Conservation (phyloP, 1,140 invertebrate genomes). For the Apis florea region DNA sequence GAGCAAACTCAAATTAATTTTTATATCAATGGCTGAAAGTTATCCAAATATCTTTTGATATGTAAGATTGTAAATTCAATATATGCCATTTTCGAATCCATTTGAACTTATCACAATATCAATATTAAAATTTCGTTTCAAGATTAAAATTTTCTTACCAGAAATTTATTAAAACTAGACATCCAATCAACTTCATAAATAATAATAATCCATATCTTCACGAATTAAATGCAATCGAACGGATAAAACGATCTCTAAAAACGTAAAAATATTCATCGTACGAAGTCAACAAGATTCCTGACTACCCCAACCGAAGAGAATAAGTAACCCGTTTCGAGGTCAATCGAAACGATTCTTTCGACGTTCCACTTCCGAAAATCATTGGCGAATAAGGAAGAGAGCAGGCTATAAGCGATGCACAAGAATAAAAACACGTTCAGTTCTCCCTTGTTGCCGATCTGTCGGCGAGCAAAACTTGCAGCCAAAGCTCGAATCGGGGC, state of each 20-base stretch:
- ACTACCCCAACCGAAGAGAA: background rate
- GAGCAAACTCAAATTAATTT: no score
- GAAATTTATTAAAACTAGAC: no score
- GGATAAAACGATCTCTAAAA: background rate
- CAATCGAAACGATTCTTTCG: background rate
- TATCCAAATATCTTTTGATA: no score
- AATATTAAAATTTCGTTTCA: no score
- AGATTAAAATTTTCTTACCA: no score
- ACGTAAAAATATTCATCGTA: slow-evolving; percentile 1
- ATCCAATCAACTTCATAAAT: no score
- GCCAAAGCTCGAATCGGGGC: slow-evolving; percentile 9
- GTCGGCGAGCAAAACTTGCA: background rate
- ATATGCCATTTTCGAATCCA: no score
- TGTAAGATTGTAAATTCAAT: no score
- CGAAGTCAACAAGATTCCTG: background rate
- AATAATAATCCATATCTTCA: no score
- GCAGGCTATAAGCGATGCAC: slow-evolving; percentile 2
- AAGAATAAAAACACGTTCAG: slow-evolving; percentile 7
- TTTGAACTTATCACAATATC: no score
- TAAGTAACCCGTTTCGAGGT: background rate
- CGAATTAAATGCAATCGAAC: no score
- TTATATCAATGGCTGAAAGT: no score
- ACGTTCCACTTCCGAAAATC: background rate
- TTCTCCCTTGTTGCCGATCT: background rate
- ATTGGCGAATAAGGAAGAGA: background rate